These are phyloP conservation scores for Podocnemis expansa DNA, from an alignment of 2,113 vertebrate species.

Conservation along the genomic window DNA sequence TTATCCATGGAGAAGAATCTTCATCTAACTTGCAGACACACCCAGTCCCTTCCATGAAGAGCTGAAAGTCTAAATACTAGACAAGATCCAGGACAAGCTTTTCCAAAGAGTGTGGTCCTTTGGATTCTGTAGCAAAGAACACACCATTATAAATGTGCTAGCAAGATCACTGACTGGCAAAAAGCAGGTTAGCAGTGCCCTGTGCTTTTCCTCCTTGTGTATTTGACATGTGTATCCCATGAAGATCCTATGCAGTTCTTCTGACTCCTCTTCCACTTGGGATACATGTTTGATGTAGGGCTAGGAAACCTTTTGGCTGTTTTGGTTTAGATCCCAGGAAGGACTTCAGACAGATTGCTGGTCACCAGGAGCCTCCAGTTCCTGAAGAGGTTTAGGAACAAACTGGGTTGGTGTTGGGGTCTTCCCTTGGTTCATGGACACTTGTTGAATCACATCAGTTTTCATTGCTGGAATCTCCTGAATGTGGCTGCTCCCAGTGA, in stretches of 20 bases:
- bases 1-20: neutral
- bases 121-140: neutral
- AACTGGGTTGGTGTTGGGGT: neutral
- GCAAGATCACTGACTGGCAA: rapidly evolving
- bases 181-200: rapidly evolving
- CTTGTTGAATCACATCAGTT: constrained; percentile 41
- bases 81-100: neutral
- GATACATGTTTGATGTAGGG: neutral
- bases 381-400: neutral
- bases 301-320: neutral
- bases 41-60: neutral
- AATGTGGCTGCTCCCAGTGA: constrained; percentile 33
- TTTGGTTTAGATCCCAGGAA: rapidly evolving
- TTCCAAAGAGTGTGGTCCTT: neutral
- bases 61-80: neutral
- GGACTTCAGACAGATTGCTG: too few species aligned
- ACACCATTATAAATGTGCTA: rapidly evolving
- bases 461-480: neutral
- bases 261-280: neutral
- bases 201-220: neutral
- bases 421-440: neutral
- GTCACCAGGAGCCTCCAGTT: too few species aligned
- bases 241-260: neutral
- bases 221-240: neutral
- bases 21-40: neutral